Percentiles rank a stretch among this genome's conserved stretches.
These are phyloP conservation scores for Centropyge bicolor DNA, from an alignment of 2,797 vertebrate species.

Conservation along the genomic window DNA sequence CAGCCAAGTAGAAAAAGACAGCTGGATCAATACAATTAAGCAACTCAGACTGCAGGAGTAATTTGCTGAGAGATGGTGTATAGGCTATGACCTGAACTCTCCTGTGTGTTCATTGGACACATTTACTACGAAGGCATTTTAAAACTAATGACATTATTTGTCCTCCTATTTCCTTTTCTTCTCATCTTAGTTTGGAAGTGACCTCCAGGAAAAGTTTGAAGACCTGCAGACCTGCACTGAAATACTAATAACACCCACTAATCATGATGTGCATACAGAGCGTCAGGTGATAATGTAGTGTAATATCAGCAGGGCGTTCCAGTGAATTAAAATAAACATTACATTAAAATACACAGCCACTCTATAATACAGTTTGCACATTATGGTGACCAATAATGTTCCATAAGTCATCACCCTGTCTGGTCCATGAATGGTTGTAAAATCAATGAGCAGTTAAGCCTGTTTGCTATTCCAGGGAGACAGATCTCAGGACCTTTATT, in stretches of 20 bases:
- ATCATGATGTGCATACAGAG: background rate
- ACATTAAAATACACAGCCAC: background rate
- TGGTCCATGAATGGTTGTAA: background rate
- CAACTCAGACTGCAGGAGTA: constrained; percentile 39
- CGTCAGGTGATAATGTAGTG: background rate
- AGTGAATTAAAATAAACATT: background rate
- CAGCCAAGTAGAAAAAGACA: constrained; percentile 40
- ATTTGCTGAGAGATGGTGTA: constrained; percentile 54
- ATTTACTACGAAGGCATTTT: constrained; percentile 32
- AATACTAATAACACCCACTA: background rate
- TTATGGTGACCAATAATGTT: background rate
- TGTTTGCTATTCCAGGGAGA: background rate
- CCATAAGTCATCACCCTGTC: background rate
- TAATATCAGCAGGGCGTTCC: constrained; percentile 5
- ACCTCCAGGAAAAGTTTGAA: constrained; percentile 35
- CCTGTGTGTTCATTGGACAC: constrained; percentile 32
- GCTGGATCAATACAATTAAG: constrained; percentile 61
- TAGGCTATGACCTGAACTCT: constrained; percentile 45
- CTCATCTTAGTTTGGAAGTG: constrained; percentile 30
- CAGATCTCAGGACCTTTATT: background rate
- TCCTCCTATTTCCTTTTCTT: constrained; percentile 42
- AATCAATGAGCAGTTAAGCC: background rate
- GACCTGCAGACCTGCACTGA: background rate
- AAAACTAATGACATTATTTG: constrained; percentile 35
- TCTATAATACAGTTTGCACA: background rate